Percentiles rank a stretch among this genome's conserved stretches.
Conservation (phyloP, 1,140 invertebrate genomes). For the Chironomus tepperi region DNA sequence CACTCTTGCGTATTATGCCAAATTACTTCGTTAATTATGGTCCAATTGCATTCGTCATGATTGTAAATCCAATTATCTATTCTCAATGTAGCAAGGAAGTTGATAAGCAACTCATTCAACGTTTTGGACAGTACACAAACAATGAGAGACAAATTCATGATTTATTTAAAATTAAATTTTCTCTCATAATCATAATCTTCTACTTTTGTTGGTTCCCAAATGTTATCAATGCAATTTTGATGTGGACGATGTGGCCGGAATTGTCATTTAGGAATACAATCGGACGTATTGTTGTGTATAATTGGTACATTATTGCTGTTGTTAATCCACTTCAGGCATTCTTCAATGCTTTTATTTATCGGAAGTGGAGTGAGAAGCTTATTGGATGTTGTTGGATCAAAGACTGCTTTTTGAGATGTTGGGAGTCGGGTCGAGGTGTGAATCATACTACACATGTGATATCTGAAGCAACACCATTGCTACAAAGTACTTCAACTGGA, state of each 20-base stretch:
- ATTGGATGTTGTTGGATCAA: constrained; percentile 30
- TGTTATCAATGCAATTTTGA: constrained; percentile 60
- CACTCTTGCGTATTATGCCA: constrained; percentile 59
- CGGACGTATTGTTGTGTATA: constrained; percentile 46
- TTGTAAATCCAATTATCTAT: constrained; percentile 65
- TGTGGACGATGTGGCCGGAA: constrained; percentile 68
- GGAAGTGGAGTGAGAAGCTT: constrained; percentile 49
- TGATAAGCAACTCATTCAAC: constrained; percentile 50
- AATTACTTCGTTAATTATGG: constrained; percentile 70
- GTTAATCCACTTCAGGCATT: constrained; percentile 74
- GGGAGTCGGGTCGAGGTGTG: background rate
- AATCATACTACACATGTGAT: background rate
- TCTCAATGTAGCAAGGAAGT: constrained; percentile 53
- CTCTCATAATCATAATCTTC: constrained; percentile 64
- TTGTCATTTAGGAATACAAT: constrained; percentile 46
- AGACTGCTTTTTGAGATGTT: constrained; percentile 30
- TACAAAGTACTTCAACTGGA: background rate
- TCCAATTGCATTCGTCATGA: constrained; percentile 63
- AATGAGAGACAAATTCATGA: constrained; percentile 62
- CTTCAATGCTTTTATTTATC: constrained; percentile 67
- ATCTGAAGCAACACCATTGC: background rate
- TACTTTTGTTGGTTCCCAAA: constrained; percentile 77
- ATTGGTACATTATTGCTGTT: constrained; percentile 76
- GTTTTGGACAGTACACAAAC: constrained; percentile 52
- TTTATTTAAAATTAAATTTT: constrained; percentile 61